A percentile compares a stretch with the other conserved stretches of the same genome.
Conservation (phyloP, 2,888 invertebrate species). For the Acrobasis repandana region DNA sequence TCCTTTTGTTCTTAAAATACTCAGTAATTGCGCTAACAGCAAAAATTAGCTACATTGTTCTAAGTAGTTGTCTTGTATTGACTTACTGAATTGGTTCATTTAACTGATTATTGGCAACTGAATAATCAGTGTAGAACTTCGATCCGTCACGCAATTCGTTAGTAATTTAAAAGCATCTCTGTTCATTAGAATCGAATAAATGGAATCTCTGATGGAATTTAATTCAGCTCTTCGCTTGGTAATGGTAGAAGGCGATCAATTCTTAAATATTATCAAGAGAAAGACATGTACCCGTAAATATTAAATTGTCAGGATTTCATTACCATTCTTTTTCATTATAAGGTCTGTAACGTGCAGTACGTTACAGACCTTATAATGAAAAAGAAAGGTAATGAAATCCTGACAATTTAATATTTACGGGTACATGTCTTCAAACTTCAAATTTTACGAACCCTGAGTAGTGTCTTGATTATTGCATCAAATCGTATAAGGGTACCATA, state of each 20-base stretch:
- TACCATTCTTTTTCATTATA: no score
- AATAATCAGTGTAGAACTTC: not conserved
- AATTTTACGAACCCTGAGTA: not conserved
- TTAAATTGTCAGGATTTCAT: no score
- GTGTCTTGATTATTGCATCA: not conserved
- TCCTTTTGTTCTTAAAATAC: conserved; percentile 15
- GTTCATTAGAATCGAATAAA: not conserved
- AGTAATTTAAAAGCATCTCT: not conserved
- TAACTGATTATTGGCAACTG: conserved; percentile 1
- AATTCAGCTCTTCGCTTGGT: no score
- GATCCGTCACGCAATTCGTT: conserved; percentile 7
- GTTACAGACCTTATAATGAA: no score
- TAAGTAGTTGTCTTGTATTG: conserved; percentile 1
- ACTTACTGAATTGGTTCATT: not conserved
- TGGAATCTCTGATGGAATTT: not conserved
- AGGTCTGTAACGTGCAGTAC: no score
- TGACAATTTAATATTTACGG: no score
- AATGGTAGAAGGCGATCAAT: no score
- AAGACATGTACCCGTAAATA: no score
- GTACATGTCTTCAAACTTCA: no score
- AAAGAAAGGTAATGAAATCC: no score
- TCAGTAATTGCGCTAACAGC: conserved; percentile 15
- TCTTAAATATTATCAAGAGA: no score
- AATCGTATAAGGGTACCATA: not conserved
- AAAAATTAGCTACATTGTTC: conserved; percentile 12